These are phyloP conservation scores for Andrena haemorrhoa DNA, from an alignment of 2,888 invertebrate species.

Conservation along the genomic window DNA sequence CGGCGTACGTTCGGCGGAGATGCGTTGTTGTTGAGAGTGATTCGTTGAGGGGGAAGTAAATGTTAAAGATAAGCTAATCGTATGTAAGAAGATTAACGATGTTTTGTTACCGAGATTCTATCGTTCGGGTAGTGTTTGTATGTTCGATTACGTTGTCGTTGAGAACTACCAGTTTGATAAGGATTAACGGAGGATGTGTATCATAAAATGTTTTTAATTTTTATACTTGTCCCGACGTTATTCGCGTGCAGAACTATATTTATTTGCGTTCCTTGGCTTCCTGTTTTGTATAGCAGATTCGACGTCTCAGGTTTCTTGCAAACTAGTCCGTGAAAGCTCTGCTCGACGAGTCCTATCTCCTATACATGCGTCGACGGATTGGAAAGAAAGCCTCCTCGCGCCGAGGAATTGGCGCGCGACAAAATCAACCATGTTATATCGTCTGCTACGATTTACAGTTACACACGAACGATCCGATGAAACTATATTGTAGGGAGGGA, in stretches of 20 bases:
- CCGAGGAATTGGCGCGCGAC: not conserved
- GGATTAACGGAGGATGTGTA: not conserved
- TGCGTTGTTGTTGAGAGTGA: slow-evolving; percentile 34
- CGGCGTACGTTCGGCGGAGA: slow-evolving; percentile 11
- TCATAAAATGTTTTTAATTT: slow-evolving; percentile 38
- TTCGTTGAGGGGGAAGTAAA: slow-evolving; percentile 30
- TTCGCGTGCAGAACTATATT: slow-evolving; percentile 10
- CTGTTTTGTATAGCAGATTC: slow-evolving; percentile 9
- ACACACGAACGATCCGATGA: not conserved
- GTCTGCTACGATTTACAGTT: not conserved
- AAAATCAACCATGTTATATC: not conserved
- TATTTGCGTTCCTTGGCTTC: slow-evolving; percentile 20
- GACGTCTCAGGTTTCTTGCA: slow-evolving; percentile 25
- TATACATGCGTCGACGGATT: slow-evolving; percentile 21
- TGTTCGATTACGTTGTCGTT: slow-evolving; percentile 25
- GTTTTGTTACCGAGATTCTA: slow-evolving; percentile 54
- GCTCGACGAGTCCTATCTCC: slow-evolving; percentile 20
- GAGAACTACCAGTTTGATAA: not conserved
- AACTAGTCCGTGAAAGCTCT: slow-evolving; percentile 33
- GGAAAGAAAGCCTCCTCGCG: not conserved
- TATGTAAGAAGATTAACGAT: slow-evolving; percentile 39
- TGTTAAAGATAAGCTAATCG: slow-evolving; percentile 46
- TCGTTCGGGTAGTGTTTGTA: slow-evolving; percentile 39
- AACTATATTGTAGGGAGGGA: slow-evolving; percentile 35
- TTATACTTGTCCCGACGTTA: slow-evolving; percentile 33